phyloP scores from a whole-genome alignment of 2,888 invertebrate species.

The Agelastica alni region DNA sequence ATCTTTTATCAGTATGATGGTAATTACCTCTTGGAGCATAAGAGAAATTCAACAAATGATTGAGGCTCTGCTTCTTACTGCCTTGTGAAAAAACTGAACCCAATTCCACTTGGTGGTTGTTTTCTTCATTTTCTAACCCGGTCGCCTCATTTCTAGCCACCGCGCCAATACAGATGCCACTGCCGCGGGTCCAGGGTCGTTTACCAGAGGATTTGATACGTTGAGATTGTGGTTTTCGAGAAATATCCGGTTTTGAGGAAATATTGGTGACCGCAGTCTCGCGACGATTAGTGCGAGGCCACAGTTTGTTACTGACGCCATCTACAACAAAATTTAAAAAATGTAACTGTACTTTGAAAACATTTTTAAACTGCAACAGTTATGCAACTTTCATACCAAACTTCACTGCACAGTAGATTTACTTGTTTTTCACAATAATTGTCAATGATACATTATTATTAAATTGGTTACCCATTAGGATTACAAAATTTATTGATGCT shows the following conservation, averaged over 20 bases:
- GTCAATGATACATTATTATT: no score
- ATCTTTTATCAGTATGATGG: conserved; percentile 26
- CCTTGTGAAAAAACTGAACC: conserved; percentile 83
- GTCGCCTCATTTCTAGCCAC: conserved; percentile 72
- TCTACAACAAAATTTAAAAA: conserved; percentile 45
- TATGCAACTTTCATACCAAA: no score
- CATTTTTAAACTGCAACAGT: no score
- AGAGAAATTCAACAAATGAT: conserved; percentile 92
- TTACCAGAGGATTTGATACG: conserved; percentile 71
- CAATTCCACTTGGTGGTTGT: conserved; percentile 68
- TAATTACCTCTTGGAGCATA: conserved; percentile 60
- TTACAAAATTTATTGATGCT: no score
- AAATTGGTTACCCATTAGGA: no score
- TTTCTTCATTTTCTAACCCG: conserved; percentile 60
- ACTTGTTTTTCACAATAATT: no score
- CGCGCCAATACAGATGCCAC: conserved; percentile 58
- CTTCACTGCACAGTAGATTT: no score
- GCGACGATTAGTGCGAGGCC: conserved; percentile 66
- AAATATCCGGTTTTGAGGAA: conserved; percentile 65
- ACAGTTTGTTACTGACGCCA: conserved; percentile 63
- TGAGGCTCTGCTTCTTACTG: conserved; percentile 90
- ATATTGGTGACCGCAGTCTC: conserved; percentile 64
- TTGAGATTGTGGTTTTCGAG: conserved; percentile 70
- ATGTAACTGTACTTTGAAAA: no score
- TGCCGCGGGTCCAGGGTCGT: conserved; percentile 69